Conservation (phyloP, 2,113 vertebrate genomes). For the Oenanthe oenanthe region DNA sequence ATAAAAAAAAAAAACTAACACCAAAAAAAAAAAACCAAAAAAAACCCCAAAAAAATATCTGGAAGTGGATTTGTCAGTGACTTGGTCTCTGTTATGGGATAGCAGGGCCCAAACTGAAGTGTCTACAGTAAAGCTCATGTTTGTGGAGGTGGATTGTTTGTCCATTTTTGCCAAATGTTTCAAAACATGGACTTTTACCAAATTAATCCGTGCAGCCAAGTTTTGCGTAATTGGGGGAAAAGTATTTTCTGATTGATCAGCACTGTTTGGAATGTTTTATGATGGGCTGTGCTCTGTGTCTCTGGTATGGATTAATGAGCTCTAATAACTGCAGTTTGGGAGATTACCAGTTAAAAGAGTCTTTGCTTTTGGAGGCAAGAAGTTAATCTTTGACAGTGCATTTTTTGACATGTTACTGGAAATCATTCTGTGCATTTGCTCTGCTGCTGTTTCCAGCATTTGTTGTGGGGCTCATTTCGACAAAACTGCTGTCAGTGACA, state of each 20-base stretch:
- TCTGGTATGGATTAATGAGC: not conserved
- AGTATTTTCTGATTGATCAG: not conserved
- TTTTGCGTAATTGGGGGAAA: not conserved
- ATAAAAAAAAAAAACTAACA: no score
- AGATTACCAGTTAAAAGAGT: not conserved
- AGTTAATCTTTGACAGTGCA: not conserved
- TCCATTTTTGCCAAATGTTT: not conserved
- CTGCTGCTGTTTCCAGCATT: not conserved
- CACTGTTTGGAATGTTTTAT: not conserved
- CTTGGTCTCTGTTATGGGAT: not conserved
- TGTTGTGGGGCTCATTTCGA: not conserved
- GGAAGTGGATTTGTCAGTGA: not conserved
- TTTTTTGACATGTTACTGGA: not conserved
- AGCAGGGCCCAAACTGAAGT: not conserved
- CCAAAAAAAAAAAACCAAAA: not conserved
- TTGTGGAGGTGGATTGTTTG: not conserved
- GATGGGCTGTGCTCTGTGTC: not conserved
- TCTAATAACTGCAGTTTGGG: not conserved
- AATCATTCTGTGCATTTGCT: not conserved
- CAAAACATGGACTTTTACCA: not conserved
- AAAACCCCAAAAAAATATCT: not conserved
- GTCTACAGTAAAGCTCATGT: not conserved
- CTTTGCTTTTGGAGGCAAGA: not conserved
- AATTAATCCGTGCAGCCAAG: not conserved
- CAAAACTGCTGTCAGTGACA: not conserved